Evolutionary conservation across 2,797 vertebrate genomes (phyloP).

Genomic region (Meda fulgida): DNA sequence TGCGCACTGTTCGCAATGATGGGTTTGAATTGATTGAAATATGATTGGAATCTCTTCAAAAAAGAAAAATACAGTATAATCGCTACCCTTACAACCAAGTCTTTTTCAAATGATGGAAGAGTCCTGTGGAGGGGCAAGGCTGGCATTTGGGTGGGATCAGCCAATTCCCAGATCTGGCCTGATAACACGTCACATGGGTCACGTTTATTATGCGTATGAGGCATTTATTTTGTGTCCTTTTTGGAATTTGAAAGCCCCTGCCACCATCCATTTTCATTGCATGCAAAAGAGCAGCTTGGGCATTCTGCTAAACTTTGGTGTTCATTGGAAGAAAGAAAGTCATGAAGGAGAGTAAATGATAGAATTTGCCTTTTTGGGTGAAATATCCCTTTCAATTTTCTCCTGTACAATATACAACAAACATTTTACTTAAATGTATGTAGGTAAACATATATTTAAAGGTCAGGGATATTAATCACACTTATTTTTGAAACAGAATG

Average conservation of each 20-base stretch:
- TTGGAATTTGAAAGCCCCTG: background rate
- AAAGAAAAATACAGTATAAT: too few species aligned
- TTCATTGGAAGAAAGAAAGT: background rate
- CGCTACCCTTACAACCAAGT: too few species aligned
- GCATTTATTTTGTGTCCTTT: background rate
- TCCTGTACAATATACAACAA: background rate
- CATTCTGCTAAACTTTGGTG: background rate
- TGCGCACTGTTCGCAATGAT: too few species aligned
- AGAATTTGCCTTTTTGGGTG: background rate
- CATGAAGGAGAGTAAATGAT: background rate
- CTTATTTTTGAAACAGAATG: constrained; percentile 29
- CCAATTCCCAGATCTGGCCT: too few species aligned
- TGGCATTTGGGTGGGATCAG: too few species aligned
- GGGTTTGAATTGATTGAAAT: too few species aligned
- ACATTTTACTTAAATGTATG: background rate
- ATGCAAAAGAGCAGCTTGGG: background rate
- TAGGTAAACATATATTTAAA: constrained; percentile 26
- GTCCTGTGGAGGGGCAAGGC: too few species aligned
- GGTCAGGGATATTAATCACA: constrained; percentile 37
- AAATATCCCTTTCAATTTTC: background rate
- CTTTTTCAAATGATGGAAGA: too few species aligned
- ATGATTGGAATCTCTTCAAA: too few species aligned
- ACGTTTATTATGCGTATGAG: background rate
- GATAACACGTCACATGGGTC: background rate
- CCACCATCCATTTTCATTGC: background rate